Evolutionary conservation across 1,140 invertebrate species (phyloP), one percentile per base, ranked within the genome.

Genomic region (Zaprionus inermis): DNA sequence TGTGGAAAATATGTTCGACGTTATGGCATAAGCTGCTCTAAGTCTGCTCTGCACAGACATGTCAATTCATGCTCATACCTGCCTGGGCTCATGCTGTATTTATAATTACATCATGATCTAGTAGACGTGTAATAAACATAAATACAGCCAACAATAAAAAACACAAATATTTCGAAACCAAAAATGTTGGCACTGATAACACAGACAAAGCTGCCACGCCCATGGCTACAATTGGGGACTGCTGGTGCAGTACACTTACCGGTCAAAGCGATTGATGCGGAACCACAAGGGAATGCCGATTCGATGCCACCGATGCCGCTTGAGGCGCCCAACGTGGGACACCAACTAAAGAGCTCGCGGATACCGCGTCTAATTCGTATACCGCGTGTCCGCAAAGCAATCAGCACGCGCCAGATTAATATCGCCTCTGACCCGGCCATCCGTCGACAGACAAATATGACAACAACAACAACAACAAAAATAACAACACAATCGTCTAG

Each of bases 121-220:
- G n/a, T 44, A 16, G 38, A 9, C n/a, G 16, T 44, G n/a, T 6
- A 16, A 38, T 38, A 38, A 38, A 38, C n/a, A n/a, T n/a, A 44
- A 44, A 44, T 16, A 32, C 30, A 32, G 30, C 30, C n/a, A 41
- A 41, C 6, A 16, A 2, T 3, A 41, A 41, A n/a, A n/a, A 22
- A 10, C 11, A 51, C 24, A 24, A 22, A 54, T 14, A 24, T 24
- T 20, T 18, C 5, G 22, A 51, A 34, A 28, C 6, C 7, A 51
- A 56, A 30, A 30, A 66, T 72, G 61, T 72, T 72, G 34, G 61
- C 61, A 5, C 32, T 72, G 11, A 66, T 72, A 3, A 58, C 69
- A 0, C 61, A 72, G 44, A 38, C 69, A 14, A 58, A 52, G 32
- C 5, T 41, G 34, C 54, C 46, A 24, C 55, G 54, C 32, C 36